These are phyloP conservation scores for Notothenia coriiceps DNA, from an alignment of 2,113 vertebrate species.

Conservation along the genomic window DNA sequence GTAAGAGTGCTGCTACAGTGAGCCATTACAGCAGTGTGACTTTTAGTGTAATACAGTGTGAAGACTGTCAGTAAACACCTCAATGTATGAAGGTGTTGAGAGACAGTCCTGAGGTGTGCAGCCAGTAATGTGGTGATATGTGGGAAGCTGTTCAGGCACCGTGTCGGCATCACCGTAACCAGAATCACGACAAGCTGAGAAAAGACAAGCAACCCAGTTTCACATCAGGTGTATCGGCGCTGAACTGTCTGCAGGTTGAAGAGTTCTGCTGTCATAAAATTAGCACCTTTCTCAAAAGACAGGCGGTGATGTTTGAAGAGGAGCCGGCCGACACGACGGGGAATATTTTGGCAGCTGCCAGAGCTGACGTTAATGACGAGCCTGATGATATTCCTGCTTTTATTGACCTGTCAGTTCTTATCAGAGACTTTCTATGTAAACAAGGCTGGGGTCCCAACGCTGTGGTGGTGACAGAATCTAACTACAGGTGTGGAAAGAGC, in stretches of 20 bases:
- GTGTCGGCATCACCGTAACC: constrained; percentile 23
- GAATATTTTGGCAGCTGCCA: constrained; percentile 83
- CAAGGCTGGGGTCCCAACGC: constrained; percentile 5
- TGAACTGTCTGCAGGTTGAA: constrained; percentile 72
- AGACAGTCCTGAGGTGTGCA: constrained; percentile 47
- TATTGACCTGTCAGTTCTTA: constrained; percentile 85
- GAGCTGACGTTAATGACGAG: constrained; percentile 69
- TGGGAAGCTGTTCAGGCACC: constrained; percentile 29
- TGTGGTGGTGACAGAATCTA: constrained; percentile 13
- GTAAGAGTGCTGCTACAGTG: constrained; percentile 29
- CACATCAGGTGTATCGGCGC: constrained; percentile 46
- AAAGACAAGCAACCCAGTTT: constrained; percentile 2
- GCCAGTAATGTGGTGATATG: constrained; percentile 49
- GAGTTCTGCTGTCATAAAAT: constrained; percentile 82
- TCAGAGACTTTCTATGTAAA: constrained; percentile 81
- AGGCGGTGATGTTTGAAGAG: constrained; percentile 63
- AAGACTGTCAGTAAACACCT: constrained; percentile 79
- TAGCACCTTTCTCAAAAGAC: constrained; percentile 82
- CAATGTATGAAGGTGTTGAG: constrained; percentile 54
- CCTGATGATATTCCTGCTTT: constrained; percentile 83
- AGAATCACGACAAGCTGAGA: constrained; percentile 19
- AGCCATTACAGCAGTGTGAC: constrained; percentile 37
- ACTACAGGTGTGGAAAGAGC: constrained; percentile 1
- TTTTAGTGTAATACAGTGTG: constrained; percentile 62
- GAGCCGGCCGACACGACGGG: constrained; percentile 63